A percentile compares a stretch with the other conserved stretches of the same genome.
Conservation (phyloP, 2,888 invertebrate genomes). For the Emmelina monodactyla region DNA sequence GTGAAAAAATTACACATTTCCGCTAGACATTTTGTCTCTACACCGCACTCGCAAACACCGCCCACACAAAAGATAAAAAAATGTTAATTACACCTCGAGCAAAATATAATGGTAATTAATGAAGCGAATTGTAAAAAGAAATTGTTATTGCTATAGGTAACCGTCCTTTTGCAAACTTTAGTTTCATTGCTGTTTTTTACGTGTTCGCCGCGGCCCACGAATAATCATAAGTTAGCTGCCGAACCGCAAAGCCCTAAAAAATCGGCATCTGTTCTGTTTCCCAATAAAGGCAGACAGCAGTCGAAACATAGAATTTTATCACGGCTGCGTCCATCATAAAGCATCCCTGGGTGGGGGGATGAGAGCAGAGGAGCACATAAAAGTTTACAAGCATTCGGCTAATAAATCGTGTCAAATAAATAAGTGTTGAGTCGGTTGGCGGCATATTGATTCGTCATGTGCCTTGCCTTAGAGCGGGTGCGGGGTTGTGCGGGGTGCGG, state of each 20-base stretch:
- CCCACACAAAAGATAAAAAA: conserved; percentile 41
- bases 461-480: conserved; percentile 47
- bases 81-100: conserved; percentile 48
- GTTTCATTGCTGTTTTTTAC: conserved; percentile 10
- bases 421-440: conserved; percentile 66
- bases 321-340: conserved; percentile 56
- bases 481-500: conserved; percentile 24
- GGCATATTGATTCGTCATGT: conserved; percentile 68
- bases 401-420: conserved; percentile 67
- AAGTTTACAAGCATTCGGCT: conserved; percentile 64
- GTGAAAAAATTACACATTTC: conserved; percentile 61
- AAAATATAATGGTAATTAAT: conserved; percentile 52
- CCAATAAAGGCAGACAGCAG: conserved; percentile 47
- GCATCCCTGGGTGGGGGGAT: conserved; percentile 36
- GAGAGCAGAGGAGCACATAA: conserved; percentile 47
- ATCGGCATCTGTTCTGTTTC: conserved; percentile 42
- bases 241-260: conserved; percentile 12
- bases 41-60: conserved; percentile 28
- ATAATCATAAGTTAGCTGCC: conserved; percentile 2
- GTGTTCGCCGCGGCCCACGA: conserved; percentile 1
- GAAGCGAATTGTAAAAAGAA: conserved; percentile 39
- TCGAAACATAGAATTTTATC: conserved; percentile 57
- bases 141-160: conserved; percentile 31
- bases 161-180: conserved; percentile 9
- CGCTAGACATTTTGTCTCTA: conserved; percentile 51